Conservation (phyloP, 2,113 vertebrate genomes). For the Carlito syrichta region DNA sequence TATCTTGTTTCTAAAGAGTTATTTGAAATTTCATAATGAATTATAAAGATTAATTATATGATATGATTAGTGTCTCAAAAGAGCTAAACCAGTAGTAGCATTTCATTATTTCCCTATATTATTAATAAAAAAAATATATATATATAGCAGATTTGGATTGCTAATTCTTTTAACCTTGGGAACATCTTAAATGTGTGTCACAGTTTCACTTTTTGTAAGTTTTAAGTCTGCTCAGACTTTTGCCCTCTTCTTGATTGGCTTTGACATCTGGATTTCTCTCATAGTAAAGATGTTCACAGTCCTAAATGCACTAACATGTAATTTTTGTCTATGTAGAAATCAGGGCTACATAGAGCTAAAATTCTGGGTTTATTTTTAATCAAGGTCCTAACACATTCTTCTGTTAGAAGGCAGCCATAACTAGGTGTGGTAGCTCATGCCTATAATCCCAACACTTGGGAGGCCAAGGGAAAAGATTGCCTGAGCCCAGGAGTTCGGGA, state of each 20-base stretch:
- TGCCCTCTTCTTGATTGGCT: not conserved
- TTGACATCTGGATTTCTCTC: not conserved
- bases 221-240: not conserved
- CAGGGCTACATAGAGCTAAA: not conserved
- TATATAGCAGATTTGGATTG: not conserved
- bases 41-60: conserved; percentile 57
- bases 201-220: not conserved
- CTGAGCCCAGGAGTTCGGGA: too few relatives aligned
- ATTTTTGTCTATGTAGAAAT: not conserved
- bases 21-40: conserved; percentile 60
- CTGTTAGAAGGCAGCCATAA: not conserved
- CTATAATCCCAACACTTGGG: too few relatives aligned
- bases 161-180: conserved; percentile 29
- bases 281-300: not conserved
- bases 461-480: too few relatives aligned
- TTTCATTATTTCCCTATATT: conserved; percentile 52
- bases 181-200: not conserved
- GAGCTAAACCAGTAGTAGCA: not conserved
- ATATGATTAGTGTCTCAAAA: conserved; percentile 53
- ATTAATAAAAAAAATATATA: conserved; percentile 48
- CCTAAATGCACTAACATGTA: not conserved
- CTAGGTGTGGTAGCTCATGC: too few relatives aligned
- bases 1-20: conserved; percentile 43
- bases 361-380: conserved; percentile 5
- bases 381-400: not conserved